phyloP scores from a whole-genome alignment of 2,797 vertebrate species.

The Scleropages formosus region DNA sequence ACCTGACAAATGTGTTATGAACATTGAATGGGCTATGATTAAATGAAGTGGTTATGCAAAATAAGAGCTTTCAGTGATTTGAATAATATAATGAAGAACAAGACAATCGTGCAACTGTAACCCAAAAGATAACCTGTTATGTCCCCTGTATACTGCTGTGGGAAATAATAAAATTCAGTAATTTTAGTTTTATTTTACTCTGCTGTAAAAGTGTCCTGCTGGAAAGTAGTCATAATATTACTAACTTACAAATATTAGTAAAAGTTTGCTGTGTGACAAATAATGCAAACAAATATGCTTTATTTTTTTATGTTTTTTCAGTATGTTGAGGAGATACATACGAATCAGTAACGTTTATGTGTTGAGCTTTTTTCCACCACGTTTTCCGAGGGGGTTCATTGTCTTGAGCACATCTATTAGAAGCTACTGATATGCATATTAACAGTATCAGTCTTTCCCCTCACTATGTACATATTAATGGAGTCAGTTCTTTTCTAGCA shows the following conservation, averaged over 20 bases:
- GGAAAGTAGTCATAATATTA: neutral
- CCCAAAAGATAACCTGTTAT: no score
- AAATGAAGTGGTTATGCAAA: no score
- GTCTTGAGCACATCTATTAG: constrained; percentile 81
- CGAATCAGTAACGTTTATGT: constrained; percentile 51
- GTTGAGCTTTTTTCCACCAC: constrained; percentile 44
- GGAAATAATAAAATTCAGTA: no score
- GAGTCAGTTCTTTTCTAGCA: constrained; percentile 81
- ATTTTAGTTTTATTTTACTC: no score
- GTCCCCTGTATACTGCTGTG: no score
- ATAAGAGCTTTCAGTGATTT: neutral
- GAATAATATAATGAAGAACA: neutral
- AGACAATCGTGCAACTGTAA: neutral
- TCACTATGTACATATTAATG: constrained; percentile 77
- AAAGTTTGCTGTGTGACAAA: neutral
- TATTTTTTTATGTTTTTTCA: constrained; percentile 51
- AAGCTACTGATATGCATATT: constrained; percentile 71
- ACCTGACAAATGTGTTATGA: constrained; percentile 17
- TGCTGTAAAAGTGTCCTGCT: no score
- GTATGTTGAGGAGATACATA: constrained; percentile 76
- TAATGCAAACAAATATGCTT: no score
- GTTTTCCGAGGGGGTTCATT: constrained; percentile 2
- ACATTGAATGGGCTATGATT: no score
- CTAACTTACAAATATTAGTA: neutral
- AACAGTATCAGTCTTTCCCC: constrained; percentile 65